Percentiles rank a stretch among this genome's conserved stretches.
Evolutionary conservation across 2,888 invertebrate species (phyloP).

Genomic region (Cephonodes hylas): DNA sequence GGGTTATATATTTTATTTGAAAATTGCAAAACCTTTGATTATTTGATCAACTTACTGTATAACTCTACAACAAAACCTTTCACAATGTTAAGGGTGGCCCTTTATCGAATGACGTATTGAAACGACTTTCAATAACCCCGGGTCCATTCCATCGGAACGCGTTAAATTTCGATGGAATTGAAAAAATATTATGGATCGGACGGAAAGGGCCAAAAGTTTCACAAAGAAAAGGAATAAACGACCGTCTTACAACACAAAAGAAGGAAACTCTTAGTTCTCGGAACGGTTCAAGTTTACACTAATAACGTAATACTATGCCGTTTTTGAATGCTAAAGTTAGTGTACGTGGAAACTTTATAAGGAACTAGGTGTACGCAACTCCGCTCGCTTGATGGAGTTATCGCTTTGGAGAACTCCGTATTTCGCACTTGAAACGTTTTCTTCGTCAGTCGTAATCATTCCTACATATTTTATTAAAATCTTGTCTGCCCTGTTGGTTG

Average conservation of each 20-base stretch:
- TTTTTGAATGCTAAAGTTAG: neutral
- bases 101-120: conserved; percentile 44
- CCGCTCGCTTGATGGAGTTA: too few relatives aligned
- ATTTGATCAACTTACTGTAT: neutral
- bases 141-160: conserved; percentile 33
- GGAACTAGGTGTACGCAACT: neutral
- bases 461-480: too few relatives aligned
- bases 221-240: conserved; percentile 25
- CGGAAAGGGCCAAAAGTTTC: conserved; percentile 26
- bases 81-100: neutral
- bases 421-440: neutral
- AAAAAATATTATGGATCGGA: conserved; percentile 33
- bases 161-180: conserved; percentile 45
- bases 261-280: neutral
- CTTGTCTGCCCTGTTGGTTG: too few relatives aligned
- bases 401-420: neutral
- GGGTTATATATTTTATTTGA: too few relatives aligned
- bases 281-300: neutral
- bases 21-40: neutral
- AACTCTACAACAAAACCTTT: neutral
- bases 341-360: neutral
- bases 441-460: too few relatives aligned
- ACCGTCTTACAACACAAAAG: conserved; percentile 9
- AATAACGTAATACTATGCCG: neutral
- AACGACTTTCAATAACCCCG: conserved; percentile 34